phyloP scores from a whole-genome alignment of 2,888 invertebrate species.

The Cantharis nigra region DNA sequence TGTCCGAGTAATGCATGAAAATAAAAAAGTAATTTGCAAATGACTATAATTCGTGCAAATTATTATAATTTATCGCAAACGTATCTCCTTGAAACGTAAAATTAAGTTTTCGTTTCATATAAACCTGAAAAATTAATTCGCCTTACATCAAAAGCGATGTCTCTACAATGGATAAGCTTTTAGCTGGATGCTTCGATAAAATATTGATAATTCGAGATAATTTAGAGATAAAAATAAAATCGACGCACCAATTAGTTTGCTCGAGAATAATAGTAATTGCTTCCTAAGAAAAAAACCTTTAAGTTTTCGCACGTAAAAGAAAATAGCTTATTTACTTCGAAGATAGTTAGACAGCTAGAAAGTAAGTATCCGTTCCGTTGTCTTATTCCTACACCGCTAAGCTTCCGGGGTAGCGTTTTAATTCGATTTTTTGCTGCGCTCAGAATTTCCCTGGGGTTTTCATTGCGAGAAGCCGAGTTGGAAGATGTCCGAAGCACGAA shows the following conservation, averaged over 20 bases:
- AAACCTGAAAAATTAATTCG: neutral
- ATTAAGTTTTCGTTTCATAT: neutral
- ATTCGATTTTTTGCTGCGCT: conserved; percentile 39
- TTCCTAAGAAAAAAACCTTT: neutral
- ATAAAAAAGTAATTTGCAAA: neutral
- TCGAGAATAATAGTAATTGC: neutral
- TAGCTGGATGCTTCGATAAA: neutral
- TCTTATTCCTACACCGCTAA: conserved; percentile 30
- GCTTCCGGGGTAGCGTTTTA: conserved; percentile 36
- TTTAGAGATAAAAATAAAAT: neutral
- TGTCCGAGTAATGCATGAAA: neutral
- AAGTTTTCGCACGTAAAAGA: conserved; percentile 21
- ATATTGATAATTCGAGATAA: neutral
- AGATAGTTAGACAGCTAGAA: conserved; percentile 30
- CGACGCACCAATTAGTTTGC: neutral
- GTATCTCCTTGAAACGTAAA: neutral
- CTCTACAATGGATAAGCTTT: neutral
- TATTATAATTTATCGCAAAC: neutral
- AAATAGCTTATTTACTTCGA: conserved; percentile 28
- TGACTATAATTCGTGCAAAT: neutral
- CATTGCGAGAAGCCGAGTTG: conserved; percentile 28
- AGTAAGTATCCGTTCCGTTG: conserved; percentile 29
- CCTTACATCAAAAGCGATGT: neutral
- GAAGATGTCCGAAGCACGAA: conserved; percentile 27
- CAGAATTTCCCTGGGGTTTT: conserved; percentile 39